Conservation (phyloP, 2,797 vertebrate genomes). For the Coendou prehensilis region DNA sequence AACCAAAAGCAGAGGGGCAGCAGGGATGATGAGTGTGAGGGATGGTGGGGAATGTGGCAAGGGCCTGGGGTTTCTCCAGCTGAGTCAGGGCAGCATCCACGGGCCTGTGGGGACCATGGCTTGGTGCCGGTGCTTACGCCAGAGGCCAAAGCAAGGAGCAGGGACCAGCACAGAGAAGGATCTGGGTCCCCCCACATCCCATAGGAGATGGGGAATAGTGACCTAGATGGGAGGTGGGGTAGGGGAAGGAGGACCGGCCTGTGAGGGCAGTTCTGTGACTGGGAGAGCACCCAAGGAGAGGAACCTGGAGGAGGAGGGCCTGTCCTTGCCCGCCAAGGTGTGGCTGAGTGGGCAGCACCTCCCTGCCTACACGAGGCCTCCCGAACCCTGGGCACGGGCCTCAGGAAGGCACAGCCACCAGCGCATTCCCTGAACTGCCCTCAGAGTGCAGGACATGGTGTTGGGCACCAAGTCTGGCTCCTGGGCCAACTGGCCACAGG, state of each 20-base stretch:
- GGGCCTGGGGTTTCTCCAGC: not conserved
- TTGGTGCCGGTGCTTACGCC: not conserved
- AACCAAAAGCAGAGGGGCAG: not conserved
- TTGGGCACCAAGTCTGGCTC: not conserved
- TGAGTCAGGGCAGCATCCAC: not conserved
- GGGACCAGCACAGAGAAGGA: not conserved
- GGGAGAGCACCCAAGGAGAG: not conserved
- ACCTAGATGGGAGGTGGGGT: not conserved
- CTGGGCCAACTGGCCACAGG: not conserved
- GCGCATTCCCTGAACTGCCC: not conserved
- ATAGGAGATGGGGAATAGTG: not conserved
- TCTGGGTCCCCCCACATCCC: not conserved
- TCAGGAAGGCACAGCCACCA: not conserved
- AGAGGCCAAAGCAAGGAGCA: not conserved
- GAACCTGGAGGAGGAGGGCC: not conserved
- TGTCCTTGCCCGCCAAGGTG: rapidly evolving
- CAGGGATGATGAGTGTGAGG: not conserved
- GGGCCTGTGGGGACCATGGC: not conserved
- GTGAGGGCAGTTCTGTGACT: not conserved
- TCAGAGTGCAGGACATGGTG: not conserved
- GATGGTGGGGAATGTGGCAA: rapidly evolving
- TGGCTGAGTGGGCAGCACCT: not conserved
- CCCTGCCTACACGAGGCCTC: not conserved
- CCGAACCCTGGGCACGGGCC: not conserved
- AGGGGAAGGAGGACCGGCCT: rapidly evolving